Base-by-base conservation (phyloP, 2,888 invertebrate species). In the Bellardia pandia region DNA sequence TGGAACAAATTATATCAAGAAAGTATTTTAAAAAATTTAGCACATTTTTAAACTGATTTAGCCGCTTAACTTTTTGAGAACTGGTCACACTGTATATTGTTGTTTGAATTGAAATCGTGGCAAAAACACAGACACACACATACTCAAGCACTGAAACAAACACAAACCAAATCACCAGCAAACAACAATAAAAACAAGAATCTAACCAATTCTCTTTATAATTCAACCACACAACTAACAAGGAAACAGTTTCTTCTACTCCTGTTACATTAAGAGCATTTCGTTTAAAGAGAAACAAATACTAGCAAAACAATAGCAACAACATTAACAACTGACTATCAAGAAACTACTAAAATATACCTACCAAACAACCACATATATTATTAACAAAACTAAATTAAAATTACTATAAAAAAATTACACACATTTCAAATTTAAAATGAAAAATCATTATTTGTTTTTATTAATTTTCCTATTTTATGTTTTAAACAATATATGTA, bases 61-160 rank as follows among this genome's bases (percentile, higher is more conserved):
- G 23, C 23, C 23, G 23, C 23, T 23, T 23, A 0, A 23, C 23
- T 23, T 23, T 23, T 23, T 23, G 0, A 23, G 1, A 23, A 1
- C 23, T 23, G 23, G 23, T 23, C 23, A 23, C 23, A 62, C 42
- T 37, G 80, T 53, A 75, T 64, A 75, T 76, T 58, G 23, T 76
- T 77, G 80, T 84, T 80, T 83, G 75, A 79, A 83, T 79, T 88
- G 60, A 81, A 80, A 81, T 87, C 85, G 87, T 87, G 87, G 85
- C 84, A 85, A 83, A 76, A 76, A 66, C 40, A 45, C 40, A 4
- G 16, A 58, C n/a, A 78, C 45, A 64, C 62, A 77, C 42, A 37
- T 33, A 74, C 68, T 23, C 42, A 51, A 42, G 56, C 16, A n/a
- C 23, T 56, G n/a, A 48, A 60, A 48, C 42, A 56, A 72, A 78